Evolutionary conservation across 2,888 invertebrate species (phyloP), one percentile per base, ranked within the genome.

Genomic region (Aelia acuminata): DNA sequence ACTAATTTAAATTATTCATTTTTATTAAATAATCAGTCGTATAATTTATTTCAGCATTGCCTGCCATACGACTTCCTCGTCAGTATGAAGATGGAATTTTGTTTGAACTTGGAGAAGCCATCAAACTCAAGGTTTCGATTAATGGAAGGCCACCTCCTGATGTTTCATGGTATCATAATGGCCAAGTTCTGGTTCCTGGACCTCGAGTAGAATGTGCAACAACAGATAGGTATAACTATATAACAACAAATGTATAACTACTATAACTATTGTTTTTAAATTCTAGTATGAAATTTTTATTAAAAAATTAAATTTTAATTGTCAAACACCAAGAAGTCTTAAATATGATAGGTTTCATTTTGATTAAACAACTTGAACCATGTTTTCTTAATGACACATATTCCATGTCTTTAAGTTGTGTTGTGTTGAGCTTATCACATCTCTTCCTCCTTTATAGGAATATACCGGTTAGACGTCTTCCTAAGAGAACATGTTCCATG

Each of bases 21-120:
- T 4, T 20, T 22, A 4, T 18, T 35, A 18, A 35, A 20, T 4
- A 8, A 35, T 7, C 8, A 31, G 75, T 86, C 10, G 43, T 43
- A n/a, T n/a, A 43, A 43, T 43, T 43, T 84, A 85, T 88, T 89
- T 15, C 91, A 94, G 97, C 97, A 49, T 96, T 96, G 0, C 97
- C 98, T 0, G 95, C 95, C 91, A 95, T 98, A 90, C 95, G 96
- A 87, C 94, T 97, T 90, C 96, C 97, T 3, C 94, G 96, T 80
- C 96, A 96, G 91, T 97, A 97, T 92, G 97, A 97, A 92, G 97
- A 97, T 90, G 97, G 97, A 0, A 93, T 98, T 53, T 94, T 97
- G 63, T 97, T 96, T 92, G 97, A 97, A 93, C 95, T 96, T 87
- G 97, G 96, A 90, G 97, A 97, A 93, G 94, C 95, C 0, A 94